Conservation (phyloP, 37 sponge, comb jelly and placozoan species). For the Cladorhizidae sp. region DNA sequence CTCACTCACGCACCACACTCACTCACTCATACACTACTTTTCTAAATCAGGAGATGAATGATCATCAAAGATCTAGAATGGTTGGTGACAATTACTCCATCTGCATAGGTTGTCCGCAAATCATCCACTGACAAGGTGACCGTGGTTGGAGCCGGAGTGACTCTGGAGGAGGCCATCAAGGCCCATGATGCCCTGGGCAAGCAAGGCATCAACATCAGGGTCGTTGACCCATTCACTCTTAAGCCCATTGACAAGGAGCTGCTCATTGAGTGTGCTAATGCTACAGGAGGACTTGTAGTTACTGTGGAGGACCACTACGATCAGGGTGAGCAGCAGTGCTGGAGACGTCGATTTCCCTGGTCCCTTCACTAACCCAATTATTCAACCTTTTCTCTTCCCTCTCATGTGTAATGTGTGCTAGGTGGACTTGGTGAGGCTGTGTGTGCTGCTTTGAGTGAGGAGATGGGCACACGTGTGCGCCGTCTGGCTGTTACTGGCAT, state of each 20-base stretch:
- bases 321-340: constrained; percentile 48
- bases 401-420: constrained; percentile 8
- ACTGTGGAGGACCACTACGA: constrained; percentile 99
- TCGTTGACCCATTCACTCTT: constrained; percentile 95
- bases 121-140: constrained; percentile 85
- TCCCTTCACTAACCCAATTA: neutral
- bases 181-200: constrained; percentile 69
- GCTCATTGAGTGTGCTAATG: constrained; percentile 68
- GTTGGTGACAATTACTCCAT: neutral
- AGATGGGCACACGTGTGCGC: constrained; percentile 42
- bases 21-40: no score
- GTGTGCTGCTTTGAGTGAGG: constrained; percentile 80
- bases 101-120: constrained; percentile 64
- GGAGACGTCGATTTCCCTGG: neutral
- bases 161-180: constrained; percentile 84
- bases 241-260: constrained; percentile 93
- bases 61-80: no score
- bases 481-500: constrained; percentile 90
- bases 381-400: neutral
- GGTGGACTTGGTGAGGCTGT: constrained; percentile 99
- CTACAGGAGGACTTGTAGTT: constrained; percentile 85
- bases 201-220: constrained; percentile 90
- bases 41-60: no score
- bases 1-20: neutral
- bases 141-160: constrained; percentile 92